Evolutionary conservation across 1,140 invertebrate species (phyloP), one percentile per base, ranked within the genome.

Genomic region (Drosophila tani): DNA sequence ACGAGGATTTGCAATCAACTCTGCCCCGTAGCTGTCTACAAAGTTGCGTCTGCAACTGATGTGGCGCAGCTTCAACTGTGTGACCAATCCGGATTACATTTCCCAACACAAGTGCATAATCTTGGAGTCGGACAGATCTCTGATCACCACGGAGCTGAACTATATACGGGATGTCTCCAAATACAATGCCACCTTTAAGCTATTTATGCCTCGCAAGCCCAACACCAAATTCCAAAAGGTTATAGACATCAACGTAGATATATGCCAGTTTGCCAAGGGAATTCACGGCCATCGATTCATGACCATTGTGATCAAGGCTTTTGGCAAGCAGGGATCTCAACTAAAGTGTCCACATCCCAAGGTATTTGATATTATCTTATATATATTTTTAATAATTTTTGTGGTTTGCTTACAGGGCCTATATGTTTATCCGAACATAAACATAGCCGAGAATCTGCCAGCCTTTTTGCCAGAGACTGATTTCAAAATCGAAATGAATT

Each of bases 401-500:
- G 2, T 1, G 8, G 2, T 45, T 21, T 21, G 21, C 21, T 68
- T 63, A 9, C 32, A 85, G 82, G 82, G 78, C 7, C 19, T 43
- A 1, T 75, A 82, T 49, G 47, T 27, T 2, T 81, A 62, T 41
- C 60, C 74, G 8, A 79, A 75, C 9, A 75, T 85, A 3, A 85
- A 51, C 14, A 47, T 81, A 24, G 73, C 29, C 8, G 57, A 67
- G 7, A 56, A 78, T 51, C 43, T 84, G 5, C 82, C 82, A 9
- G 24, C 32, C 2, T 81, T 74, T 51, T 38, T 84, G 27, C 82
- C 82, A 12, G 57, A 50, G 43, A 55, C 47, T 15, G 50, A 78
- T 15, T 85, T 85, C 41, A 63, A 60, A 41, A 47, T 59, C 8
- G 50, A 84, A 45, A 71, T 84, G n/a, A 81, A 65, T 29, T 76